phyloP scores from a whole-genome alignment of 2,888 invertebrate species.

The Lingula anatina region DNA sequence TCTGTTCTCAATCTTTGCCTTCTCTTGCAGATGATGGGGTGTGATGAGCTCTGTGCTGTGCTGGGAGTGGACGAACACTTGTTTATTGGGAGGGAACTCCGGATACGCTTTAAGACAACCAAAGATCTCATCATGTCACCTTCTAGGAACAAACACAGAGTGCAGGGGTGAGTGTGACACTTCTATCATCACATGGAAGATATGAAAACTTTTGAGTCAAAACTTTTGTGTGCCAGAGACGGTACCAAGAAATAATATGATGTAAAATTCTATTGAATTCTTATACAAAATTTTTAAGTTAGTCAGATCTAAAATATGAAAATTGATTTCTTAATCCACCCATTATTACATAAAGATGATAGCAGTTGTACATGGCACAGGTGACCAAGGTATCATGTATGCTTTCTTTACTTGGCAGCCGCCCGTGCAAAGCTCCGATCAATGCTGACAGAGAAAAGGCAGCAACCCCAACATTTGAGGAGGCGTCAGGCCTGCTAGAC shows the following conservation, averaged over 20 bases:
- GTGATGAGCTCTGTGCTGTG: constrained; percentile 27
- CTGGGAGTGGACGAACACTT: constrained; percentile 34
- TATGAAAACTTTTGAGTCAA: not conserved
- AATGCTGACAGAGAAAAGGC: constrained; percentile 16
- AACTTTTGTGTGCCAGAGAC: not conserved
- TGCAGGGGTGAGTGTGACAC: constrained; percentile 12
- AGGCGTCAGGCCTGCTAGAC: constrained; percentile 6
- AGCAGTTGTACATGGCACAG: not conserved
- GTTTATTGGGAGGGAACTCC: constrained; percentile 24
- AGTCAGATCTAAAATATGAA: too few relatives aligned
- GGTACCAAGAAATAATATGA: not conserved
- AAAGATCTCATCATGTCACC: constrained; percentile 44
- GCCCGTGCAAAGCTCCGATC: too few relatives aligned
- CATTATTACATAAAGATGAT: not conserved
- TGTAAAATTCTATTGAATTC: not conserved
- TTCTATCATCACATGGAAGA: not conserved
- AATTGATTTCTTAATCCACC: too few relatives aligned
- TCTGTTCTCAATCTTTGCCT: constrained; percentile 1
- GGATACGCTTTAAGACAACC: constrained; percentile 28
- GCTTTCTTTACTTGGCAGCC: too few relatives aligned
- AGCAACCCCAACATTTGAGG: constrained; percentile 20
- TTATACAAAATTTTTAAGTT: not conserved
- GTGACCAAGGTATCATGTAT: not conserved
- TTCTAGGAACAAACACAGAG: constrained; percentile 21
- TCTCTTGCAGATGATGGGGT: constrained; percentile 32